Evolutionary conservation across 2,888 invertebrate species (phyloP).

Genomic region (Lagria hirta): DNA sequence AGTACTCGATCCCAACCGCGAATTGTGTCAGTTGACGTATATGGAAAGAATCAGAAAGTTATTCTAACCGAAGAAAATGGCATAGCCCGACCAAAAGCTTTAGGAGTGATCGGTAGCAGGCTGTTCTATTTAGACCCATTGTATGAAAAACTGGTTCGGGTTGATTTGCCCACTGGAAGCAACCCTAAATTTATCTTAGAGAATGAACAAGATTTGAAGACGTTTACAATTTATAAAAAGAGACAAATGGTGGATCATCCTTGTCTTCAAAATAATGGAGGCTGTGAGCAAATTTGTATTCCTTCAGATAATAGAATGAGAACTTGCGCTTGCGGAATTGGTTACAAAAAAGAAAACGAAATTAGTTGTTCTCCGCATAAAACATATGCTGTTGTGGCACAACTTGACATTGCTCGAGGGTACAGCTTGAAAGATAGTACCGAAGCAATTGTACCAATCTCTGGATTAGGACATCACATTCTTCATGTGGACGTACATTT

Average conservation of each 20-base stretch:
- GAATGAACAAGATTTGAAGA: slow-evolving; percentile 85
- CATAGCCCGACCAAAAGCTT: slow-evolving; percentile 76
- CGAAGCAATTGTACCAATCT: slow-evolving; percentile 93
- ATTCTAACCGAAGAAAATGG: slow-evolving; percentile 70
- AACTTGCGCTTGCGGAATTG: slow-evolving; percentile 88
- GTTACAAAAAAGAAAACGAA: slow-evolving; percentile 79
- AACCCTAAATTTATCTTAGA: slow-evolving; percentile 75
- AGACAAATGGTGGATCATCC: slow-evolving; percentile 80
- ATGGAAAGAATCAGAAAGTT: slow-evolving; percentile 69
- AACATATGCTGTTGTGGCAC: slow-evolving; percentile 91
- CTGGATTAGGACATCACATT: slow-evolving; percentile 86
- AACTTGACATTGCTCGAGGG: slow-evolving; percentile 84
- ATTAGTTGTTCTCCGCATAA: slow-evolving; percentile 77
- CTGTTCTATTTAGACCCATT: slow-evolving; percentile 86
- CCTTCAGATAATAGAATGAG: slow-evolving; percentile 76
- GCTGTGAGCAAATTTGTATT: slow-evolving; percentile 93
- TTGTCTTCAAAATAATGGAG: slow-evolving; percentile 83
- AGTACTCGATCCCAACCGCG: slow-evolving; percentile 76
- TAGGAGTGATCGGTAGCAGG: slow-evolving; percentile 78
- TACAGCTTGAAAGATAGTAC: slow-evolving; percentile 81
- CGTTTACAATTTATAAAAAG: slow-evolving; percentile 85
- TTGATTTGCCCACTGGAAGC: slow-evolving; percentile 78
- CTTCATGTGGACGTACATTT: slow-evolving; percentile 89
- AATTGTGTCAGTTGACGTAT: slow-evolving; percentile 70
- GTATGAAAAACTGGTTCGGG: slow-evolving; percentile 85